Evolutionary conservation across 1,140 invertebrate species (phyloP).

Genomic region (Macrobrachium rosenbergii): DNA sequence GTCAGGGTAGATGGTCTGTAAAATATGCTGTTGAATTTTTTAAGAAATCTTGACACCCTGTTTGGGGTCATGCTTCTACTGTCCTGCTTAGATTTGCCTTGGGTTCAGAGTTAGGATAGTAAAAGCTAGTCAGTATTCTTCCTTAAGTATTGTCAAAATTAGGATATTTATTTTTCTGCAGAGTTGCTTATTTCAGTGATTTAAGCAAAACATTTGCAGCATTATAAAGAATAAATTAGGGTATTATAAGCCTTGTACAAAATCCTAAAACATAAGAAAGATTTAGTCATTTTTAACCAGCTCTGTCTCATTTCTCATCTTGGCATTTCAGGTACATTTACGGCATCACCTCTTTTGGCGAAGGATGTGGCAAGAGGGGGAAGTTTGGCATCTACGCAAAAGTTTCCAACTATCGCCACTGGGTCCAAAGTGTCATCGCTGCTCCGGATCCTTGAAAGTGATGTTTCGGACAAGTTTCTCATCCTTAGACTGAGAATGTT

Average conservation of each 20-base stretch:
- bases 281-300: not conserved
- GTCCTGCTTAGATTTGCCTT: too few relatives aligned
- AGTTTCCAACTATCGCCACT: constrained; percentile 86
- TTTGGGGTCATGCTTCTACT: not conserved
- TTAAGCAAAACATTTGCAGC: too few relatives aligned
- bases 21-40: not conserved
- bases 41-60: not conserved
- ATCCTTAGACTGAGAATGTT: not conserved
- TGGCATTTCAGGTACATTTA: constrained; percentile 80
- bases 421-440: constrained; percentile 81
- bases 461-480: not conserved
- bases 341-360: constrained; percentile 94
- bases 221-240: too few relatives aligned
- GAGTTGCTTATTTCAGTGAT: too few relatives aligned
- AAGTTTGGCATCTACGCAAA: constrained; percentile 94
- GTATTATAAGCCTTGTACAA: too few relatives aligned
- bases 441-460: constrained; percentile 34
- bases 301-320: constrained; percentile 8
- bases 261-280: too few relatives aligned
- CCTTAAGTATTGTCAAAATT: too few relatives aligned
- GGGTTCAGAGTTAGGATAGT: too few relatives aligned
- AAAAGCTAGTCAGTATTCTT: too few relatives aligned
- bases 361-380: constrained; percentile 90
- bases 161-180: too few relatives aligned
- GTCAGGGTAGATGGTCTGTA: constrained; percentile 66